Conservation (phyloP, 2,888 invertebrate species). For the Oligia strigilis region DNA sequence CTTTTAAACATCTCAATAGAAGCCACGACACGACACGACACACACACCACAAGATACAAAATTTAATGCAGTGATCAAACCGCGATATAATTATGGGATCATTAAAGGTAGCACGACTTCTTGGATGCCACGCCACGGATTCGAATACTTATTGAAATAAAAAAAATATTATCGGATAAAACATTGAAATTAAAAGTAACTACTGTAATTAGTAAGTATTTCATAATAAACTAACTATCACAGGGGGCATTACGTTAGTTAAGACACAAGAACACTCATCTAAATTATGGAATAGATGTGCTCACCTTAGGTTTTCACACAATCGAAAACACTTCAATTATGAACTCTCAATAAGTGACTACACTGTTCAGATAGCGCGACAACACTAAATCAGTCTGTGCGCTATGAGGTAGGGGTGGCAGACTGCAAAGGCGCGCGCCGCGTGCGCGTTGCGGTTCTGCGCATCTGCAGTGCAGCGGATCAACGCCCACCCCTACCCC, state of each 20-base stretch:
- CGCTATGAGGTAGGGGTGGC: no score
- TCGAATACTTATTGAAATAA: background rate
- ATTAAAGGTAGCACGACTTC: no score
- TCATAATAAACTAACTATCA: no score
- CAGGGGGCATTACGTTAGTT: no score
- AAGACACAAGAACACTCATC: background rate
- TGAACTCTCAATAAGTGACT: background rate
- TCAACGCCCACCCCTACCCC: background rate
- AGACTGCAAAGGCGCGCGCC: background rate
- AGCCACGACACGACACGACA: background rate
- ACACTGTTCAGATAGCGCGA: background rate
- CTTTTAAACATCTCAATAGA: background rate
- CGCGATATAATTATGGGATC: no score
- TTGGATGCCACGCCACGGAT: background rate
- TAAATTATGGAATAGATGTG: background rate
- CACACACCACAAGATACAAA: no score
- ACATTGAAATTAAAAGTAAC: no score
- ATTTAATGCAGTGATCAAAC: background rate
- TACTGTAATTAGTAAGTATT: no score
- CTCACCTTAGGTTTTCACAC: background rate
- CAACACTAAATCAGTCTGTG: background rate
- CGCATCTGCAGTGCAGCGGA: conserved; percentile 2
- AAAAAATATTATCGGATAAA: background rate
- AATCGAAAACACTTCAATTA: background rate
- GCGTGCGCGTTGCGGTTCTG: background rate